Conservation (phyloP, 2,113 vertebrate species). For the Nerophis ophidion region DNA sequence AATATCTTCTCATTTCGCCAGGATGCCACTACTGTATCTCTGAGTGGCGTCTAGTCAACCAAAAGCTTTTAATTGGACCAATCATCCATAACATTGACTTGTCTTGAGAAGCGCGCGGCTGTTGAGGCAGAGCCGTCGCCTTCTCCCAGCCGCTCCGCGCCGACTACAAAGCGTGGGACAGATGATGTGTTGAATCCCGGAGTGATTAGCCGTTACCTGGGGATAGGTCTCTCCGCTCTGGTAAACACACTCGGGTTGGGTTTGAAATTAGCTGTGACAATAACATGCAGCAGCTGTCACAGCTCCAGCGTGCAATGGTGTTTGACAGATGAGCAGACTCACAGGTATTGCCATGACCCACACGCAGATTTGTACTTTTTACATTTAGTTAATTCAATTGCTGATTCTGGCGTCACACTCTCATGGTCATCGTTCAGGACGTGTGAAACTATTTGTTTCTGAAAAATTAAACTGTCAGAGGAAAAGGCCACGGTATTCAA, state of each 20-base stretch:
- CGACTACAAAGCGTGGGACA: slow-evolving; percentile 33
- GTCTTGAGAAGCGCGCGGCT: slow-evolving; percentile 22
- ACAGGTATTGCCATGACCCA: slow-evolving; percentile 18
- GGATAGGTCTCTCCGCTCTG: slow-evolving; percentile 33
- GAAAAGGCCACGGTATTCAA: slow-evolving; percentile 64
- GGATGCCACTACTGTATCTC: slow-evolving; percentile 9
- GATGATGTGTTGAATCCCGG: slow-evolving; percentile 43
- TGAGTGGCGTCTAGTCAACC: slow-evolving; percentile 13
- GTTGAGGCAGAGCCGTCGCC: slow-evolving; percentile 23
- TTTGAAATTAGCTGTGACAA: slow-evolving; percentile 43
- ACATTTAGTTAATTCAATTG: slow-evolving; percentile 19
- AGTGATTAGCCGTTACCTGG: slow-evolving; percentile 53
- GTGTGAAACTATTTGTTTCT: slow-evolving; percentile 45
- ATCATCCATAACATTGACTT: slow-evolving; percentile 18
- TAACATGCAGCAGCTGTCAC: slow-evolving; percentile 44
- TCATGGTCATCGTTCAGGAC: slow-evolving; percentile 43
- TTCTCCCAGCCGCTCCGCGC: slow-evolving; percentile 29
- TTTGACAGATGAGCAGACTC: slow-evolving; percentile 27
- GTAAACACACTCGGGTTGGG: slow-evolving; percentile 54
- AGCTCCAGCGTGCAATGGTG: slow-evolving; percentile 21
- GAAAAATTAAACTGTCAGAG: slow-evolving; percentile 63
- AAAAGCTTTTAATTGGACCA: slow-evolving; percentile 19
- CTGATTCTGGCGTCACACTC: slow-evolving; percentile 14
- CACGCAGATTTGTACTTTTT: slow-evolving; percentile 6
- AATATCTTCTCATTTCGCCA: slow-evolving; percentile 13